Conservation (phyloP, 1,140 invertebrate species). For the Apis dorsata region DNA sequence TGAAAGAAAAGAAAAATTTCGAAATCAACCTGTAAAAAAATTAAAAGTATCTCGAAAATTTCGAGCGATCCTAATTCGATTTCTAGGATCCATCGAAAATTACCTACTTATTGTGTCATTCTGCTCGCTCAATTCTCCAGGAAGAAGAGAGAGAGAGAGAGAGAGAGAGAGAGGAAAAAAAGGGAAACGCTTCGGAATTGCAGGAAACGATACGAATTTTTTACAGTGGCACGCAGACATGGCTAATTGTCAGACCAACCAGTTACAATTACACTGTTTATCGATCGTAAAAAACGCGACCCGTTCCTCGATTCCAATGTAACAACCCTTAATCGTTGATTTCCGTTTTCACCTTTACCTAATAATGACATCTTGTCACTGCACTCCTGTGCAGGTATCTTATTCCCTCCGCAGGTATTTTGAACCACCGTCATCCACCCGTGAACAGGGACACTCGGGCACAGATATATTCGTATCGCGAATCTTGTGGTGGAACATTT, state of each 20-base stretch:
- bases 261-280: slow-evolving; percentile 42
- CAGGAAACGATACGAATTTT: slow-evolving; percentile 32
- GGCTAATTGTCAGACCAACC: slow-evolving; percentile 24
- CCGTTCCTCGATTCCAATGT: slow-evolving; percentile 1
- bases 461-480: neutral
- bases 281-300: slow-evolving; percentile 13
- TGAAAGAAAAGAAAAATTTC: too few species aligned
- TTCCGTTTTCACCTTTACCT: slow-evolving; percentile 37
- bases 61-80: too few species aligned
- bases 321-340: slow-evolving; percentile 28
- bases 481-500: neutral
- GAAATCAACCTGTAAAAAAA: too few species aligned
- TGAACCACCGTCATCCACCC: too few species aligned
- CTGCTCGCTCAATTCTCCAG: neutral
- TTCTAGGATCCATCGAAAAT: neutral
- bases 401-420: too few species aligned
- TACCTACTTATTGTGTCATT: neutral
- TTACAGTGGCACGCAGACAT: neutral
- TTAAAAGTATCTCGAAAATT: too few species aligned
- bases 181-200: neutral
- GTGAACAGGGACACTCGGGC: too few species aligned
- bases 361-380: slow-evolving; percentile 43
- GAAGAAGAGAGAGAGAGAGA: too few species aligned
- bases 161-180: neutral
- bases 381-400: neutral